These are phyloP conservation scores for Physocephala rufipes DNA, from an alignment of 2,888 invertebrate genomes.

Conservation along the genomic window DNA sequence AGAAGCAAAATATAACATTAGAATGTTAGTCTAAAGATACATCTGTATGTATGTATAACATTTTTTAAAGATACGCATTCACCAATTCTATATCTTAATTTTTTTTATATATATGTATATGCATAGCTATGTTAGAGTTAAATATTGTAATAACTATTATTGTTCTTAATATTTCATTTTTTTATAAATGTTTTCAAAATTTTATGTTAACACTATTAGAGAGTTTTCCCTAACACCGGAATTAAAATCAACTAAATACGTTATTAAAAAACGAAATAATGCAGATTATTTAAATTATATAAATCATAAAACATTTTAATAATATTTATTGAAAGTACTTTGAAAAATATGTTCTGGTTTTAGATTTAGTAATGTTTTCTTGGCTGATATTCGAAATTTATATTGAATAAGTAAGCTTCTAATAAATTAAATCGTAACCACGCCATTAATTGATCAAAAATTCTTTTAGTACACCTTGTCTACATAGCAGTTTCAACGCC, in stretches of 20 bases:
- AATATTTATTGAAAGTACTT: too few relatives aligned
- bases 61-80: conserved; percentile 44
- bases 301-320: too few relatives aligned
- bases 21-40: conserved; percentile 41
- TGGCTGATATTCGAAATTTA: too few relatives aligned
- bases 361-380: too few relatives aligned
- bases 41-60: conserved; percentile 46
- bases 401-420: too few relatives aligned
- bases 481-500: too few relatives aligned
- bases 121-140: conserved; percentile 59
- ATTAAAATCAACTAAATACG: conserved; percentile 14
- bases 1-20: conserved; percentile 26
- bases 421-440: too few relatives aligned
- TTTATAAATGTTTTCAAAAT: conserved; percentile 47
- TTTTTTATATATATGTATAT: conserved; percentile 36
- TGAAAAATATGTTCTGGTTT: too few relatives aligned
- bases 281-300: conserved; percentile 4
- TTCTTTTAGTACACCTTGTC: too few relatives aligned
- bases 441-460: too few relatives aligned
- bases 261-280: not conserved
- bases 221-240: conserved; percentile 15
- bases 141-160: conserved; percentile 65
- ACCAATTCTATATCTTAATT: conserved; percentile 44
- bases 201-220: conserved; percentile 27
- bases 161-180: conserved; percentile 65